Evolutionary conservation across 2,888 invertebrate species (phyloP).

Genomic region (Lepidochitona cinerea): DNA sequence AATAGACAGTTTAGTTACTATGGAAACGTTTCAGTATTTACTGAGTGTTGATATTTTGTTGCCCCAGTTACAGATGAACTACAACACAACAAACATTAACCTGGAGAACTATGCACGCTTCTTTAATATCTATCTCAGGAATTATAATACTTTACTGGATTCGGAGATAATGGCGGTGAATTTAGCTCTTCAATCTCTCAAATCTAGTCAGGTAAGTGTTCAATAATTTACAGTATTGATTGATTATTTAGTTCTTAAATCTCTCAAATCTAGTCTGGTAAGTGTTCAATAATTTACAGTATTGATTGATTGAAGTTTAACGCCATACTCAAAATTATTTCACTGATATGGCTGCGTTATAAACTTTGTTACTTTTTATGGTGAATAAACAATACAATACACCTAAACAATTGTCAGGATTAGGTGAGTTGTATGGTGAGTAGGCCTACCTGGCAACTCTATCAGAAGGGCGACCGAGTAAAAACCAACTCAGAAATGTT

Average conservation of each 20-base stretch:
- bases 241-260: conserved; percentile 33
- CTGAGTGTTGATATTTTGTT: conserved; percentile 34
- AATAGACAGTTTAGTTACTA: conserved; percentile 42
- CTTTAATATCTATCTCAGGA: conserved; percentile 49
- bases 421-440: too few relatives aligned
- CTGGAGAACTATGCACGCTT: conserved; percentile 47
- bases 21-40: conserved; percentile 40
- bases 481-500: too few relatives aligned
- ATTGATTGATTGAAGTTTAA: neutral
- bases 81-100: conserved; percentile 43
- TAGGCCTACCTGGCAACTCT: too few relatives aligned
- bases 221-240: neutral
- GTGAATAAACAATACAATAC: too few relatives aligned
- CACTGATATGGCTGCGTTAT: neutral
- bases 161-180: conserved; percentile 41
- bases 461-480: too few relatives aligned
- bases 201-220: conserved; percentile 45
- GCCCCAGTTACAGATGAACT: conserved; percentile 34
- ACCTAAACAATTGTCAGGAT: too few relatives aligned
- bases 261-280: conserved; percentile 47
- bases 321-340: neutral
- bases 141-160: conserved; percentile 39
- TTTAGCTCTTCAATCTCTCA: conserved; percentile 37
- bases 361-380: too few relatives aligned
- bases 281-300: neutral